Evolutionary conservation across 2,113 vertebrate genomes (phyloP), one percentile per base, ranked within the genome.

Genomic region (Ptyas mucosa): DNA sequence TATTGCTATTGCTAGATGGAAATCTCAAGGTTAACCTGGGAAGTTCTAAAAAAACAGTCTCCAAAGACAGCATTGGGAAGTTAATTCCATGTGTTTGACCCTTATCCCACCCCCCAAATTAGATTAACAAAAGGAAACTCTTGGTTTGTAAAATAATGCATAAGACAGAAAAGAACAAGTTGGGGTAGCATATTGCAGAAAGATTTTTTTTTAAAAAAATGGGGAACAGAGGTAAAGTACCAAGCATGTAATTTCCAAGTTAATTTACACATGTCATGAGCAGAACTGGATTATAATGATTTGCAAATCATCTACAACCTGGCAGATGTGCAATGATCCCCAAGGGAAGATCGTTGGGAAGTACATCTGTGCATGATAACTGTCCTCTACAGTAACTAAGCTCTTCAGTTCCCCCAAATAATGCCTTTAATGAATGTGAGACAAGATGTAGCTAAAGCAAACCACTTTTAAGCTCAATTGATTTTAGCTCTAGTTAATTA

Each of bases 251-350:
- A 96, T 94, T 94, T 95, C 89, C 94, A 92, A 94, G 93, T 94
- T 93, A 91, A 96, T 97, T 97, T 93, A 95, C 90, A 95, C 87
- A 96, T 92, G 95, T 96, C 94, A 96, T 95, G 93, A 89, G 90
- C 46, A 90, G 96, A 94, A 96, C 96, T 93, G 69, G 87, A 96
- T 95, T 91, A 95, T 94, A 96, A 97, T 93, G 95, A 95, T 95
- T 96, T 95, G 94, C 95, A 96, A 97, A 90, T 95, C 90, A 95
- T 91, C 91, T 96, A 89, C 93, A 95, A 85, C 95, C 87, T 95
- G 92, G 94, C 93, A 97, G 94, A 97, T 97, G 93, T 75, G 96
- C 95, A 95, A 96, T 91, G 94, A 95, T 92, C 90, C 91, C 85
- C 55, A 93, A 92, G 51, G 94, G 96, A 54, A 24, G 94, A 85